These are phyloP conservation scores for Stichopus chloronotus DNA, from an alignment of 35 echinoderm and acorn worm genomes.

Conservation along the genomic window DNA sequence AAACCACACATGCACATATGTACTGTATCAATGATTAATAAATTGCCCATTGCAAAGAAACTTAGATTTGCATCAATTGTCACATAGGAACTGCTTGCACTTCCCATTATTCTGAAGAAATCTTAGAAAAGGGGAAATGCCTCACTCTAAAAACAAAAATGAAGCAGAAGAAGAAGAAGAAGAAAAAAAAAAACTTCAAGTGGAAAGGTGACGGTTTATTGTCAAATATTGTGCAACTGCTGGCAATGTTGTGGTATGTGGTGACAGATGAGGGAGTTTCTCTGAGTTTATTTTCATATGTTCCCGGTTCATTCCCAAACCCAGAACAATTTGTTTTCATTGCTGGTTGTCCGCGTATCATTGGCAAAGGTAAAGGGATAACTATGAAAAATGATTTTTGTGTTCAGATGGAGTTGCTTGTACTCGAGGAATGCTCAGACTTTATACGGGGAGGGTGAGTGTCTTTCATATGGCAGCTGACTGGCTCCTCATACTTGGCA, in stretches of 20 bases:
- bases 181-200: too few relatives aligned
- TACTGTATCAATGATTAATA: too few relatives aligned
- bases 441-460: neutral
- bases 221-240: neutral
- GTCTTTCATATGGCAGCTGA: neutral
- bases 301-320: conserved; percentile 43
- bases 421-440: neutral
- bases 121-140: too few relatives aligned
- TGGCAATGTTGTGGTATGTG: conserved; percentile 3
- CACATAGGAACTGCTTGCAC: too few relatives aligned
- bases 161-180: too few relatives aligned
- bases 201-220: too few relatives aligned
- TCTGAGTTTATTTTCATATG: conserved; percentile 38
- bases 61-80: too few relatives aligned
- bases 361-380: neutral
- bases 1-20: too few relatives aligned
- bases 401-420: neutral
- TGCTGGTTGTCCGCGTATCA: conserved; percentile 12
- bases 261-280: conserved; percentile 10
- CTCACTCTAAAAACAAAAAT: too few relatives aligned
- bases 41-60: too few relatives aligned
- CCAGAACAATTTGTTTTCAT: conserved; percentile 41
- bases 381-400: conserved; percentile 29
- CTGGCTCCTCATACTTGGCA: neutral
- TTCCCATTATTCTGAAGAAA: too few relatives aligned